phyloP scores from a whole-genome alignment of 2,113 vertebrate genomes.

The Anhinga rufa region DNA sequence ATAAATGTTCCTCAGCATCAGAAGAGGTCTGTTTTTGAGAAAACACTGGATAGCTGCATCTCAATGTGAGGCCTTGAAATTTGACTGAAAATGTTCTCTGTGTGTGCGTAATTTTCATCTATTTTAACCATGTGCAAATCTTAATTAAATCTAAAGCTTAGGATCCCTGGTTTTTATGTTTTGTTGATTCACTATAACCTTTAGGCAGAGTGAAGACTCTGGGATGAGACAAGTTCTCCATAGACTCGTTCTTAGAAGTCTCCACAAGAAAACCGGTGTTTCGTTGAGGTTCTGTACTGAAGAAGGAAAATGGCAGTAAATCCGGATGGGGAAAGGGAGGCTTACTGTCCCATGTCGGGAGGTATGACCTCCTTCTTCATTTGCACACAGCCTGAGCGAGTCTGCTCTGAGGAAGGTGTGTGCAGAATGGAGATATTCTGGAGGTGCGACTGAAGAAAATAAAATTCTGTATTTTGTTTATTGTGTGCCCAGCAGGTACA shows the following conservation, averaged over 20 bases:
- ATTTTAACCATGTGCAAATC: neutral
- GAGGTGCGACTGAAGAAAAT: neutral
- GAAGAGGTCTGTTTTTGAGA: neutral
- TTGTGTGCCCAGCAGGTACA: neutral
- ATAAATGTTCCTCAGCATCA: neutral
- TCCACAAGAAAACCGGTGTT: neutral
- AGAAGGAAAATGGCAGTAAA: neutral
- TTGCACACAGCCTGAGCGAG: neutral
- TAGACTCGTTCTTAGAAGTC: neutral
- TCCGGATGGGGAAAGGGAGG: neutral
- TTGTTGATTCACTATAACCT: neutral
- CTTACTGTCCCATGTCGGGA: neutral
- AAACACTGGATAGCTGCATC: neutral
- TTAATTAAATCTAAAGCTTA: neutral
- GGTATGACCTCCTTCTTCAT: neutral
- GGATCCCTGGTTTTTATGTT: neutral
- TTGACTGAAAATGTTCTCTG: neutral
- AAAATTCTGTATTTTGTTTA: neutral
- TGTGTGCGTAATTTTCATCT: neutral
- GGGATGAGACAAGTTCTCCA: neutral
- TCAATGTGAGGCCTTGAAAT: neutral
- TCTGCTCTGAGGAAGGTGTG: neutral
- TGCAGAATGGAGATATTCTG: neutral
- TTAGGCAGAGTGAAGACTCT: neutral
- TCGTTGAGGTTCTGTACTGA: neutral